Base-by-base conservation (phyloP, 1,140 invertebrate genomes). In the Eumeta japonica region DNA sequence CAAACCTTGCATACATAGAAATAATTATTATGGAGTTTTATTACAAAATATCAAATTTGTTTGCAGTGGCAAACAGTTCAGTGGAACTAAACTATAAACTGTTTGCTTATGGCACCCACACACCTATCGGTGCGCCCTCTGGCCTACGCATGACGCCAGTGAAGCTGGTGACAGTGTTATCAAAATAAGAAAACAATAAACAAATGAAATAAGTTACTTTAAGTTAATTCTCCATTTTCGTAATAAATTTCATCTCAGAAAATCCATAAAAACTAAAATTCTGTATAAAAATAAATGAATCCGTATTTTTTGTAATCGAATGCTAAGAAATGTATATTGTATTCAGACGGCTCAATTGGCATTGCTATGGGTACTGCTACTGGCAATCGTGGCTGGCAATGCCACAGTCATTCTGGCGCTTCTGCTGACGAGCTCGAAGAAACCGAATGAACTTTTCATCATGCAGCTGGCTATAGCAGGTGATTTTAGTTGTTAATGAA, bases 381-480 rank as follows among this genome's bases (percentile, higher is more conserved):
- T 84, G 30, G 81, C 92, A 30, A 96, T 96, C 41, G 89, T 96
- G 7, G 79, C 89, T 27, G 92, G 92, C 12, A 97, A 97, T 71
- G 84, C 84, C 12, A 85, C 90, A 0, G 93, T 97, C 2, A 76
- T 97, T 4, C 79, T 87, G 2, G 89, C 91, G 15, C 79, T 97
- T 17, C 70, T 88, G 17, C 78, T 93, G 35, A 90, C 88, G 39
- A 68, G 80, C 83, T 38, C 78, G 92, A 50, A 95, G 94, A 61
- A 93, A 92, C 11, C 76, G 93, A 10, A 97, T 97, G 92, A 94
- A 95, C 60, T 94, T 75, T 96, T 97, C 75, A 95, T 97, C 46
- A 92, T 90, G 79, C 92, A 97, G 56, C 75, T 97, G 11, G 93
- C 94, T 2, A 81, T 95, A 46, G 92, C 92, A 75, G 93, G 93